Conservation (phyloP, 2,888 invertebrate species). For the Brachyptera risi region DNA sequence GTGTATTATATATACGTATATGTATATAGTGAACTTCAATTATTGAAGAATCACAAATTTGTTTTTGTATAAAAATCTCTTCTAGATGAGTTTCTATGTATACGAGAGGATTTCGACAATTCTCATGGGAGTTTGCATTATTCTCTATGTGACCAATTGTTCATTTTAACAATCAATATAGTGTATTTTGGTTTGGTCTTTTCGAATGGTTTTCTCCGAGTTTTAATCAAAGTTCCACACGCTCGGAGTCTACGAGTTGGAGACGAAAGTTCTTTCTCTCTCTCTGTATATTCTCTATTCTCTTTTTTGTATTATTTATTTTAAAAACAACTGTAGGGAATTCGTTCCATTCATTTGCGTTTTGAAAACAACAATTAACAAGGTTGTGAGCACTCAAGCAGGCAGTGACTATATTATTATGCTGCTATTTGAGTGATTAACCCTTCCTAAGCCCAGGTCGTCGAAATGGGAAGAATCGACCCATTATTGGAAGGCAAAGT, state of each 20-base stretch:
- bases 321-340: slow-evolving; percentile 27
- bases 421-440: slow-evolving; percentile 33
- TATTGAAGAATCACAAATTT: no score
- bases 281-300: neutral
- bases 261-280: slow-evolving; percentile 1
- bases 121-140: no score
- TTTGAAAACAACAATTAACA: slow-evolving; percentile 31
- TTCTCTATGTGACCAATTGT: neutral
- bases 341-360: slow-evolving; percentile 26
- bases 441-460: no score
- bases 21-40: no score
- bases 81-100: no score
- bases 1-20: no score
- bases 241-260: neutral
- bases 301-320: neutral
- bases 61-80: no score
- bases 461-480: slow-evolving; percentile 10
- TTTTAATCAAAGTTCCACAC: slow-evolving; percentile 22
- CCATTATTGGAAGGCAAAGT: slow-evolving; percentile 19
- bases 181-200: neutral
- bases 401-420: slow-evolving; percentile 1
- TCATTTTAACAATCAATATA: neutral
- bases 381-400: slow-evolving; percentile 20
- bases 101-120: no score
- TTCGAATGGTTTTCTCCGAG: neutral